Base-by-base conservation (phyloP, 2,888 invertebrate genomes). In the Tipula unca region DNA sequence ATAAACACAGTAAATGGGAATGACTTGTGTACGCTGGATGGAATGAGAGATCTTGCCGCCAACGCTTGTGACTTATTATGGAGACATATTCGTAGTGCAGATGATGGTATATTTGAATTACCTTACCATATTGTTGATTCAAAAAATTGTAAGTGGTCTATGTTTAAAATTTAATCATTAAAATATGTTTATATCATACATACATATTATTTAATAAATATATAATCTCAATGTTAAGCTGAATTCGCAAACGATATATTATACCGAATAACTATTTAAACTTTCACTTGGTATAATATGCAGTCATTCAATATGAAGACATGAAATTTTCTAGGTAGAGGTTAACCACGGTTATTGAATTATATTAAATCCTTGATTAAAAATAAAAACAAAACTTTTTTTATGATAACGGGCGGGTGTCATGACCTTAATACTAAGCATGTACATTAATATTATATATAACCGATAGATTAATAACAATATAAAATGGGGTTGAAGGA, bases 301-400 rank as follows among this genome's bases (percentile, higher is more conserved):
- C 20, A n/a, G 3, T 5, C 48, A 48, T 17, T 25, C 8, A 25
- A 69, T 69, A 3, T 48, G 2, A n/a, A 48, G 48, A 14, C 1
- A n/a, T n/a, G n/a, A 69, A 69, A 25, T 69, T 69, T 69, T 69
- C 69, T 69, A 69, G 69, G 69, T 69, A 69, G 69, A 69, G 69
- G 69, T 69, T 69, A 69, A 6, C 69, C 20, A 25, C 69, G 69
- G 69, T 69, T 69, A 69, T 69, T 69, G 69, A 69, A 69, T 69
- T 25, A 48, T 69, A 8, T 69, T 69, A 69, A 69, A 69, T 69
- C 69, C 69, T 69, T 69, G 69, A 69, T 69, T 8, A 69, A 69
- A 25, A 25, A 10, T 5, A 69, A 69, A 69, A 69, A 69, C 69
- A 69, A 39, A 39, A 48, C 39, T 17, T 10, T 8, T 69, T 69